Evolutionary conservation across 2,113 vertebrate species (phyloP).

Genomic region (Percopsis transmontana): DNA sequence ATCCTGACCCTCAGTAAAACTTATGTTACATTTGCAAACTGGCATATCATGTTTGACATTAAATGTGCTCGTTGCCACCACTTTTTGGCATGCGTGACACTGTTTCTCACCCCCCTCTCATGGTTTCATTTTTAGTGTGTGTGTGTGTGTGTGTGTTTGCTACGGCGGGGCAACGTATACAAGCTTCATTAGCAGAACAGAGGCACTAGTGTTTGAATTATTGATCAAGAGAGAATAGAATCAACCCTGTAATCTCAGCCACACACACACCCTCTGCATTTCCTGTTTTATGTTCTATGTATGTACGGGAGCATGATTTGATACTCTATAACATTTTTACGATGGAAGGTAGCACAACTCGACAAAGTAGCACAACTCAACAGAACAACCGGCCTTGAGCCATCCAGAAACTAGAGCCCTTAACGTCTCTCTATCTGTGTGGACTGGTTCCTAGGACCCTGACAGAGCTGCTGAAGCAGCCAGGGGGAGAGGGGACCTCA

Average conservation of each 20-base stretch:
- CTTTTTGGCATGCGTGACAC: constrained; percentile 18
- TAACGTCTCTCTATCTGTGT: neutral
- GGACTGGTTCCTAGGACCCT: constrained; percentile 64
- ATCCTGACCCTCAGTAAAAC: too few relatives aligned
- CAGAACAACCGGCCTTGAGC: too few relatives aligned
- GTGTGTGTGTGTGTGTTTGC: neutral
- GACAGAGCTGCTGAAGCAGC: constrained; percentile 78
- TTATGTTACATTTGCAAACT: neutral
- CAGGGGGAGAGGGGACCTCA: constrained; percentile 64
- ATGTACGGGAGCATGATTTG: too few relatives aligned
- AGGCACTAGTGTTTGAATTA: constrained; percentile 60
- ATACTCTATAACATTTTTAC: too few relatives aligned
- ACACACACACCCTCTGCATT: too few relatives aligned
- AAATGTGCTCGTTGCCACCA: neutral
- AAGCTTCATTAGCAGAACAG: constrained; percentile 45
- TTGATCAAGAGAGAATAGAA: constrained; percentile 64
- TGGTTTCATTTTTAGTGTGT: too few relatives aligned
- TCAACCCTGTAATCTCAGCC: constrained; percentile 52
- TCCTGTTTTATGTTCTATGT: too few relatives aligned
- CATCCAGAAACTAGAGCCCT: too few relatives aligned
- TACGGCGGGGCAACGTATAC: constrained; percentile 4
- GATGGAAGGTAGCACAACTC: too few relatives aligned
- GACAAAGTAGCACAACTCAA: constrained; percentile 37
- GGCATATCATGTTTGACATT: neutral
- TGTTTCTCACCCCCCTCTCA: constrained; percentile 5